Evolutionary conservation across 2,113 vertebrate genomes (phyloP), one percentile per base, ranked within the genome.

Genomic region (Trinectes maculatus): DNA sequence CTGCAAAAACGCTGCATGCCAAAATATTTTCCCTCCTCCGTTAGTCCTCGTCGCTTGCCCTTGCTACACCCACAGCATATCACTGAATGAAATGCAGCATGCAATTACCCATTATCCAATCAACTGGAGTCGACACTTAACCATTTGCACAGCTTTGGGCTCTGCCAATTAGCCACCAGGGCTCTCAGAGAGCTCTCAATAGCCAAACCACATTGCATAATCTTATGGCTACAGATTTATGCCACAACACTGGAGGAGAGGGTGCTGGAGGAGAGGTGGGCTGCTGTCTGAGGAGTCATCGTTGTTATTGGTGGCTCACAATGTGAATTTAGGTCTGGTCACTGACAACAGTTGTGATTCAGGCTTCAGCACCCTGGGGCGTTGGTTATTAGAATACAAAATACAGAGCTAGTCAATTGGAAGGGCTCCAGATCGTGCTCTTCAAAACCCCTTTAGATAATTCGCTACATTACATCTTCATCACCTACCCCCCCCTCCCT

Each of bases 351-450:
- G 76, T 19, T 25, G 71, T 62, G 61, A 84, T 79, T 25, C 46
- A 63, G 55, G 73, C 66, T 72, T 72, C 79, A 51, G 58, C 71
- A 71, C 71, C 73, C 67, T 6, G 47, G 70, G 82, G 62, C 62
- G 61, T 73, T 43, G 19, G 59, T 83, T 80, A 91, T 89, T 85
- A 91, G 61, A 84, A 87, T 85, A 85, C 77, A 83, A 85, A 82
- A 91, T 77, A 60, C 73, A 86, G 68, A 76, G 80, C 88, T 86
- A 84, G 88, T 91, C 85, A 85, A 87, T 91, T 91, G 92, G 89
- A 93, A 90, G 66, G 84, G 65, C 83, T 86, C 87, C 87, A 91
- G 91, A 92, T 87, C 84, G 75, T 85, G 83, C 88, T 90, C 86
- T 91, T 91, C 83, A 87, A 88, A 91, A 80, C 71, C 78, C 82